A percentile compares a stretch with the other conserved stretches of the same genome.
These are phyloP conservation scores for Micromesistius poutassou DNA, from an alignment of 2,797 vertebrate genomes.

Conservation along the genomic window DNA sequence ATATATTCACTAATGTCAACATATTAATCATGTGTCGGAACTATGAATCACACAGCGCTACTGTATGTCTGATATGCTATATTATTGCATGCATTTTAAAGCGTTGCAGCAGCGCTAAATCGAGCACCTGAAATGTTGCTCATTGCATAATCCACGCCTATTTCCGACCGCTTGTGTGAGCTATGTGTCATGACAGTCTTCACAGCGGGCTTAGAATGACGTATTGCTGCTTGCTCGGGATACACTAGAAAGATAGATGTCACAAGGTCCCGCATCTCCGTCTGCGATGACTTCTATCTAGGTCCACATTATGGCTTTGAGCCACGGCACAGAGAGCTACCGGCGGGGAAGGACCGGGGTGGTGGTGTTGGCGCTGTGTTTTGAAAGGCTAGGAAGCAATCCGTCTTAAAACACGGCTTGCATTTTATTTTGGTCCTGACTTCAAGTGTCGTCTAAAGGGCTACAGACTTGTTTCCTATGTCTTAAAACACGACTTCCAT, in stretches of 20 bases:
- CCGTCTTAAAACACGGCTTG: neutral
- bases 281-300: constrained; percentile 9
- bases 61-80: neutral
- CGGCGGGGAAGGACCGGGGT: neutral
- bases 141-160: constrained; percentile 8
- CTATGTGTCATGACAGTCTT: constrained; percentile 7
- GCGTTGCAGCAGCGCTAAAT: neutral
- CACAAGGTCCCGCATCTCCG: constrained; percentile 7
- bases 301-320: neutral
- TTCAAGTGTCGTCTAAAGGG: neutral
- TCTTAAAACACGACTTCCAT: too few relatives aligned
- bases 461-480: too few relatives aligned
- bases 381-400: neutral
- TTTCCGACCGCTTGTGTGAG: constrained; percentile 8
- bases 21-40: neutral
- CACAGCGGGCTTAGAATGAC: neutral
- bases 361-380: neutral
- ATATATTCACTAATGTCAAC: neutral
- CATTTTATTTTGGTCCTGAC: neutral
- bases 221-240: constrained; percentile 10
- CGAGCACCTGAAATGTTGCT: neutral
- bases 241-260: constrained; percentile 5
- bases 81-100: neutral
- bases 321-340: neutral
- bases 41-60: neutral